These are phyloP conservation scores for Pyralis farinalis DNA, from an alignment of 2,888 invertebrate genomes.

Conservation along the genomic window DNA sequence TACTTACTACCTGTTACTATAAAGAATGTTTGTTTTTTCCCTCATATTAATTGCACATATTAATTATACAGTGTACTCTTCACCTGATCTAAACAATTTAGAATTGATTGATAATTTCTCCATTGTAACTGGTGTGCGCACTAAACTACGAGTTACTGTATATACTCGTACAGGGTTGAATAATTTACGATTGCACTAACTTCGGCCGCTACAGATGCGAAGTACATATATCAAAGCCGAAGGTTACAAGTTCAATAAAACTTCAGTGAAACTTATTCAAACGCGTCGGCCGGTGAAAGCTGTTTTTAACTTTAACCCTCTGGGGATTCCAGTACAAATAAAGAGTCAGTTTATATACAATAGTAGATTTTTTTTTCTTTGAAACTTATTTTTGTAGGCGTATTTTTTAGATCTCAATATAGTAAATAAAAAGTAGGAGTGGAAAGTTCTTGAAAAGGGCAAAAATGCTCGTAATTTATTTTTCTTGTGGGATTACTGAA, in stretches of 20 bases:
- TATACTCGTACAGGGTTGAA: slow-evolving; percentile 40
- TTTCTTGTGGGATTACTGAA: too few species aligned
- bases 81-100: too few species aligned
- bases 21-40: too few species aligned
- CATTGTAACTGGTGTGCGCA: neutral
- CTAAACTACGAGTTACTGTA: neutral
- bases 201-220: slow-evolving; percentile 25
- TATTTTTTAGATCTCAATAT: too few species aligned
- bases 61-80: too few species aligned
- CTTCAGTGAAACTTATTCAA: slow-evolving; percentile 55
- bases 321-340: slow-evolving; percentile 69
- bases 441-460: too few species aligned
- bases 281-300: slow-evolving; percentile 59
- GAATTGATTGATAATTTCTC: too few species aligned
- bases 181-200: slow-evolving; percentile 55
- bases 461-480: too few species aligned
- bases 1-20: too few species aligned
- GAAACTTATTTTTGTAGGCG: too few species aligned
- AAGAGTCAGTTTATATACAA: slow-evolving; percentile 62
- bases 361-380: slow-evolving; percentile 57
- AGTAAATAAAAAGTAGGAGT: too few species aligned
- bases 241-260: slow-evolving; percentile 66
- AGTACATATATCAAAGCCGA: slow-evolving; percentile 24
- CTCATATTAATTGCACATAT: too few species aligned
- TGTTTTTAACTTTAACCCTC: slow-evolving; percentile 75